A percentile compares a stretch with the other conserved stretches of the same genome.
phyloP scores from a whole-genome alignment of 2,113 vertebrate species.

The Tamias sibiricus region DNA sequence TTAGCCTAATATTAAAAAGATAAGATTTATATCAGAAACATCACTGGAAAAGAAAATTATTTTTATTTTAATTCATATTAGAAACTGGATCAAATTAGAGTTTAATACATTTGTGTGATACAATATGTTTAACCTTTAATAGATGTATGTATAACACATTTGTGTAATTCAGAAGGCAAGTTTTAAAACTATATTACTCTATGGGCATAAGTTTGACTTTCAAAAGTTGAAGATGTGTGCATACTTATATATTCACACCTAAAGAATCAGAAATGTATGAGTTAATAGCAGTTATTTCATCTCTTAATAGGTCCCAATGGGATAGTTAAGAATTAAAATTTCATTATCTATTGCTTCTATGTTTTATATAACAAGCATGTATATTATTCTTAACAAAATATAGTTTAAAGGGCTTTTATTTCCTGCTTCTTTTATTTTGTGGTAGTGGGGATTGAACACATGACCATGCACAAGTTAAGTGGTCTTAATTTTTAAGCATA shows the following conservation, averaged over 20 bases:
- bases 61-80: background rate
- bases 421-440: too few species aligned
- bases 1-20: conserved; percentile 44
- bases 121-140: background rate
- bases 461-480: too few species aligned
- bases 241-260: background rate
- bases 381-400: background rate
- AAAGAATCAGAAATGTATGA: background rate
- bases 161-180: background rate
- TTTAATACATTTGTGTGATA: background rate
- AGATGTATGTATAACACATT: background rate
- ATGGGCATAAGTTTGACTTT: background rate
- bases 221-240: background rate
- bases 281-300: background rate
- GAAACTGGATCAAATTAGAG: background rate
- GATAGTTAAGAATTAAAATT: background rate
- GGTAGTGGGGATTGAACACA: too few species aligned
- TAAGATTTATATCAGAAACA: background rate
- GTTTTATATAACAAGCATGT: background rate
- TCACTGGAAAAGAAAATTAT: background rate
- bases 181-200: background rate
- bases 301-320: background rate
- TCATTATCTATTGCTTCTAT: background rate
- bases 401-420: background rate
- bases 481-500: background rate